Evolutionary conservation across 2,797 vertebrate genomes (phyloP).

Genomic region (Hylomyscus alleni): DNA sequence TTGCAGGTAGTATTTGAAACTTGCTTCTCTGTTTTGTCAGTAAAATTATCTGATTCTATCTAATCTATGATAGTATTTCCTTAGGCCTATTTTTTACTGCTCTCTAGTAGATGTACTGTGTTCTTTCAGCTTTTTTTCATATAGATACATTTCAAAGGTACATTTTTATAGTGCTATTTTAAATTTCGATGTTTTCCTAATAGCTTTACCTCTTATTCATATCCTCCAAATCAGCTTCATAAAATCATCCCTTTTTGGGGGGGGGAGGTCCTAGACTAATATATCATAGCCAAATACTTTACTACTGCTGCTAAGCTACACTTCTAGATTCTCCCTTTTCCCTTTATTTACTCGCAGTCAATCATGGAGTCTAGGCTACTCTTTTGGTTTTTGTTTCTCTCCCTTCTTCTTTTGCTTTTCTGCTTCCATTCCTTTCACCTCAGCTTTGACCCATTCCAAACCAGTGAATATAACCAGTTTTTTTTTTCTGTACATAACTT

Average conservation of each 20-base stretch:
- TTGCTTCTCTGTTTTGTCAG: conserved; percentile 32
- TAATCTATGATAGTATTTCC: conserved; percentile 9
- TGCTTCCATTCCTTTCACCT: conserved; percentile 11
- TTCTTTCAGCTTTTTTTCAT: conserved; percentile 57
- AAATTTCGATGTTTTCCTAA: conserved; percentile 37
- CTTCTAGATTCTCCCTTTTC: neutral
- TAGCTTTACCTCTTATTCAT: neutral
- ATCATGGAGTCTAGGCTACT: neutral
- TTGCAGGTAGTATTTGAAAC: conserved; percentile 1
- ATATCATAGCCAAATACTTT: neutral
- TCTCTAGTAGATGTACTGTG: conserved; percentile 34
- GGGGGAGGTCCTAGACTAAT: neutral
- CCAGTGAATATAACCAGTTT: neutral
- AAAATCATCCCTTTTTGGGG: neutral
- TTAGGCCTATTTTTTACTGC: conserved; percentile 66
- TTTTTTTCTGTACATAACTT: conserved; percentile 51
- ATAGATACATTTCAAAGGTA: conserved; percentile 60
- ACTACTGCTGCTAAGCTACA: neutral
- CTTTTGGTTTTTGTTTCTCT: conserved; percentile 31
- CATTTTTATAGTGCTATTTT: conserved; percentile 38
- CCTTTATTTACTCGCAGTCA: neutral
- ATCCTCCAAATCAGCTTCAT: conserved; percentile 14
- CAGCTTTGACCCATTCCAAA: conserved; percentile 47
- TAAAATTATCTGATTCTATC: conserved; percentile 38
- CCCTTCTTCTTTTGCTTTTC: neutral